Evolutionary conservation across 2,797 vertebrate genomes (phyloP), one percentile per base, ranked within the genome.

Genomic region (Acestrorhynchus altus): DNA sequence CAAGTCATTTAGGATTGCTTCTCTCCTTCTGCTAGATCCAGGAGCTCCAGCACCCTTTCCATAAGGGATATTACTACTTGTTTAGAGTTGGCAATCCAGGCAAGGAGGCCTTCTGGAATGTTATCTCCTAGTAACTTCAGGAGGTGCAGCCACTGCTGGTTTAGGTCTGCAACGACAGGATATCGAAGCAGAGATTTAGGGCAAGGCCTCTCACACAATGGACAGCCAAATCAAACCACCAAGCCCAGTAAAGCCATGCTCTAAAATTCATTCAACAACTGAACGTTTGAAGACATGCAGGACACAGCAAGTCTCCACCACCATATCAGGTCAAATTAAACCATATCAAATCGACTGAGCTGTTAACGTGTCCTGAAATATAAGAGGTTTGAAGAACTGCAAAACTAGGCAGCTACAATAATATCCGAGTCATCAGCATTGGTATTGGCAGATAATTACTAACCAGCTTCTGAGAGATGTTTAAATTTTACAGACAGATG

Each of bases 131-230:
- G 86, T 77, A 84, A 85, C 91, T 89, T 91, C 93, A 93, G 91
- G 89, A 94, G 74, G 76, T 88, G 87, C 81, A 57, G 87, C 92
- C 91, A 93, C 83, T 51, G 88, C 79, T 78, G 83, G 78, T 89
- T 85, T 83, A 90, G 83, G 92, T 92, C 93, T 94, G 94, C 92
- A 94, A 94, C 88, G 84, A 94, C 92, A 94, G 90, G 91, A 86
- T 93, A 91, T 87, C 87, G 91, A 60, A 92, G 91, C 89, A 91
- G 90, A 70, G 73, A 82, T 92, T 93, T 89, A 91, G 71, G 81
- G 57, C 47, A 67, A 57, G 57, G 68, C 80, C 54, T 78, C 69
- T 69, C 35, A 61, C 69, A 72, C 44, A 13, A 64, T 64, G 16
- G 60, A 59, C 61, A 72, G 56, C 85, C 83, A 86, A 80, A 84